Base-by-base conservation (phyloP, 2,113 vertebrate genomes). In the Nothobranchius furzeri region DNA sequence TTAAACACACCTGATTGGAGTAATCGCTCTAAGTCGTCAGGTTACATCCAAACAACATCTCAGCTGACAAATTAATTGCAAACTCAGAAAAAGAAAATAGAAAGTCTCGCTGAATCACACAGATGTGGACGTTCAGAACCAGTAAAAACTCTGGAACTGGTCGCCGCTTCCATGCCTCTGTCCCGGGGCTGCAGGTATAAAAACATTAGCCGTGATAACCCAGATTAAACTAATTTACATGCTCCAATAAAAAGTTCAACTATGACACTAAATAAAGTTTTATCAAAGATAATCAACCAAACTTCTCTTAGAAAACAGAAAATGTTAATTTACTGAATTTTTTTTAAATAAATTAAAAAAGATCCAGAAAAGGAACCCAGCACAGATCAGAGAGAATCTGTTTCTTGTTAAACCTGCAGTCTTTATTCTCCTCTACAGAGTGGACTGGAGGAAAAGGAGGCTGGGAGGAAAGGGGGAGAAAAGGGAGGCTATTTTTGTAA, bases 401-500 rank as follows among this genome's bases (percentile, higher is more conserved):
- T 68, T 83, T 70, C 86, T 84, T 84, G 84, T 91, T 89, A 84
- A 84, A 81, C 46, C 35, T 25, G 68, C 60, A 35, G 57, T 71
- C 69, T 64, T 76, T 70, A 75, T 65, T 68, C 73, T 68, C 14
- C 59, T 15, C 48, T 9, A 47, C 35, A 25, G 65, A 55, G 64
- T 42, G 56, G 79, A 72, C 71, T 42, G 68, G 70, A 60, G 61
- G 57, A 66, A 69, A 62, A 4, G 48, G 73, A 77, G 78, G 57
- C 68, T 61, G 51, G 51, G 20, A 7, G 56, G 45, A 75, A 65
- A 54, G 17, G 20, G 43, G 14, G 17, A 57, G 45, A 56, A 53
- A 56, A 67, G 60, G 71, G 72, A 35, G 13, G 77, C 60, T 84
- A 86, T 85, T 89, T 89, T 88, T 87, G 73, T 70, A 76, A 82